Base-by-base conservation (phyloP, 2,797 vertebrate genomes). In the Poecilia gillii region DNA sequence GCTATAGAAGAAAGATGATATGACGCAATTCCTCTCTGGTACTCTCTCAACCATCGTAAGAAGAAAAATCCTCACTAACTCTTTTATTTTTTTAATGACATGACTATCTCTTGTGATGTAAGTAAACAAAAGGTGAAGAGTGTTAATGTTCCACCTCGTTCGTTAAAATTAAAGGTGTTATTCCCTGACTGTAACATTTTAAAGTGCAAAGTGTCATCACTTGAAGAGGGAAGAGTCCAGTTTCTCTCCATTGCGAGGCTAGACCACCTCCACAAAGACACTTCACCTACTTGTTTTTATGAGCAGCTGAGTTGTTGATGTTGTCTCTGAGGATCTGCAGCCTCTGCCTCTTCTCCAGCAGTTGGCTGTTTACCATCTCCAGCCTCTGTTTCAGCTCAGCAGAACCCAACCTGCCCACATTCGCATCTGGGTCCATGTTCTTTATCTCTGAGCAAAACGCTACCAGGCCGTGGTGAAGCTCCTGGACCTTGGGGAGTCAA, bases 391-490 rank as follows among this genome's bases (percentile, higher is more conserved):
- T 84, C 80, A 94, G 89, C 85, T 85, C 89, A 80, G 85, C 68
- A 78, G 89, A 81, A 82, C 90, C 80, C 0, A 92, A 84, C 47
- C 39, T 81, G 23, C 92, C 87, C 18, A 88, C 75, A 41, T 93
- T 87, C 73, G 72, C n/a, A 36, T 95, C 94, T 81, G 87, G 90
- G 6, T 92, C 92, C 80, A 72, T 79, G 84, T 72, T 95, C 90
- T 95, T 94, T 45, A 96, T 88, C 93, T 96, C 92, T 12, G 91
- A 93, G 84, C 94, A 94, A 81, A 91, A 95, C 0, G 82, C 94
- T 82, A 96, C 87, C 85, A 95, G 90, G 53, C 77, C 89, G 18
- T 94, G 95, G 84, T 94, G 88, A 81, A 94, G 80, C 84, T 95
- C 89, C 87, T 95, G 96, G 90, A 95, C 86, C 93, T 96, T 77